Evolutionary conservation across 2,113 vertebrate species (phyloP), one percentile per base, ranked within the genome.

Genomic region (Brachionichthys hirsutus): DNA sequence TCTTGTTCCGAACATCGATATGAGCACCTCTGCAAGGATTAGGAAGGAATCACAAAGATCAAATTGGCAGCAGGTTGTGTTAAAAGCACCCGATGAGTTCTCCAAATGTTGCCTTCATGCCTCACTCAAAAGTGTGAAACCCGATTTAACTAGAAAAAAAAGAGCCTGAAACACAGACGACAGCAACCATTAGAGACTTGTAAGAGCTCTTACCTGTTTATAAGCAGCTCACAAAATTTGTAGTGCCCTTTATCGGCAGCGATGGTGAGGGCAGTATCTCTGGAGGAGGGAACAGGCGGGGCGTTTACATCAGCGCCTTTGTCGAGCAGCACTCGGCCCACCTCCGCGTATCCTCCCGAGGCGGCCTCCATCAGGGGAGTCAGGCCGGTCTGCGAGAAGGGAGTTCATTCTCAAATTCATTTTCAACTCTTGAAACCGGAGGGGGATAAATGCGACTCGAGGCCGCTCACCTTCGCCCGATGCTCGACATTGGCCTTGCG

Each of bases 191-290:
- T 4, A 30, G 5, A 44, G 24, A 30, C 13, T 20, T 3, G 0
- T 1, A 0, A 36, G 0, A 35, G 7, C 14, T 18, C 77, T 70
- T 48, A 97, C 97, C 96, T 92, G 82, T 94, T 97, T 81, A 98
- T 98, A 59, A 99, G 93, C 48, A 98, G 95, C 89, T 99, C 97
- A 89, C 97, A 99, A 80, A 99, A 99, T 89, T 98, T 99, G 89
- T 98, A 99, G 88, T 99, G 97, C 68, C 96, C 97, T 90, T 99
- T 99, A 89, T 99, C 97, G 4, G 97, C 97, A 86, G 97, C 97
- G 78, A 99, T 99, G 49, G 97, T 99, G 85, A 99, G 91, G 78
- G 97, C 97, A 30, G 97, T 99, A 84, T 99, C 97, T 86, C 97
- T 91, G 54, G 97, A 99, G 54, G 97, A 99, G 86, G 96, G 97